Conservation (phyloP, 2,888 invertebrate species). For the Leptopilina myrica region DNA sequence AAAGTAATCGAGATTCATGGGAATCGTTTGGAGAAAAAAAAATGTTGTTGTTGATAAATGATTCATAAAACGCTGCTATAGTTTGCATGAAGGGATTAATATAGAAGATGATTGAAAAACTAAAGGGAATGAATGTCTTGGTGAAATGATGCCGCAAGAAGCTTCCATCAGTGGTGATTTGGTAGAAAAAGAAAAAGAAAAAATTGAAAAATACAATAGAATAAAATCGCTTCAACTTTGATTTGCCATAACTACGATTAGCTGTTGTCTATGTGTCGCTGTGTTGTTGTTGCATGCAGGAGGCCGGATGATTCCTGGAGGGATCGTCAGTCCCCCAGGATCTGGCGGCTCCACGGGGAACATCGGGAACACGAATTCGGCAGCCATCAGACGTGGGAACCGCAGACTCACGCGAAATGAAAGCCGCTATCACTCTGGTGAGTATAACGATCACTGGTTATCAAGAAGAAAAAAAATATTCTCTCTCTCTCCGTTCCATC, state of each 20-base stretch:
- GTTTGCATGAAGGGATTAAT: no score
- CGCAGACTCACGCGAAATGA: constrained; percentile 94
- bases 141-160: no score
- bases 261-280: constrained; percentile 70
- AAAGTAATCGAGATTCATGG: no score
- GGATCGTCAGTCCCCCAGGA: constrained; percentile 76
- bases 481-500: constrained; percentile 6
- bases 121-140: no score
- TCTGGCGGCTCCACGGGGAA: constrained; percentile 78
- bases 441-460: constrained; percentile 73
- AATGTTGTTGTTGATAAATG: no score
- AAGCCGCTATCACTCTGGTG: constrained; percentile 97
- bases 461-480: neutral
- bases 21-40: no score
- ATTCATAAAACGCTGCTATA: no score
- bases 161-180: no score
- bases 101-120: no score
- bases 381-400: constrained; percentile 87
- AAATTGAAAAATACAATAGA: neutral
- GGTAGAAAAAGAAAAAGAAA: no score
- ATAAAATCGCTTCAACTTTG: neutral
- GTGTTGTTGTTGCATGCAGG: constrained; percentile 78
- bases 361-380: constrained; percentile 70
- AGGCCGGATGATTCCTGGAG: constrained; percentile 73
- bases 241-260: constrained; percentile 16